Evolutionary conservation across 2,113 vertebrate species (phyloP), one percentile per base, ranked within the genome.

Genomic region (Toxotes chatareus): DNA sequence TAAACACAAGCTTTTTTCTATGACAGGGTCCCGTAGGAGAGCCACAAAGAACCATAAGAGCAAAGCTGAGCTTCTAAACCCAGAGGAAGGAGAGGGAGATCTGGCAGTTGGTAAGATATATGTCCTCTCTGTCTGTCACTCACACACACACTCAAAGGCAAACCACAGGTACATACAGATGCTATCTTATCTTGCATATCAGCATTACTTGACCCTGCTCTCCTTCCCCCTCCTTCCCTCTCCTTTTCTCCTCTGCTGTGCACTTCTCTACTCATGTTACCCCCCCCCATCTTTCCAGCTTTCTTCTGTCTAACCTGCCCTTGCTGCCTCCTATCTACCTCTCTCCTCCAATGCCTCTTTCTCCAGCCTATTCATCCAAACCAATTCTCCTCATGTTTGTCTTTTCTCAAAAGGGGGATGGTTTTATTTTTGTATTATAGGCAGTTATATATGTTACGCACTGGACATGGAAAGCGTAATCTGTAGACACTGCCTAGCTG

Each of bases 1-100:
- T 70, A 42, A 66, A 57, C 31, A 5, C 13, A 3, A 31, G 4
- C 1, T 42, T 34, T 46, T 70, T 38, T 68, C 32, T 32, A 1
- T 44, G 46, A 10, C 86, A 96, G 95, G 94, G 42, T 93, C 97
- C 72, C 95, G 96, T 56, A 95, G 96, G 90, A 96, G 97, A 93
- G 94, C 97, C 87, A 97, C 97, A 17, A 98, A 97, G 93, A 98
- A 97, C 82, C 97, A 95, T 83, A 97, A 97, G 90, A 96, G 96
- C 34, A 94, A 94, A 88, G 90, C 93, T 10, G 97, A 99, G 59
- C 93, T 98, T 79, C 94, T 99, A 36, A 96, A 97, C 85, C 96
- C 96, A 0, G 97, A 98, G 83, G 97, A 98, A 87, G 97, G 95
- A 2, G 96, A 97, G 65, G 96, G 95, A 11, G 97, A 98, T 69